Base-by-base conservation (phyloP, 1,140 invertebrate species). In the Drosophila suzukii region DNA sequence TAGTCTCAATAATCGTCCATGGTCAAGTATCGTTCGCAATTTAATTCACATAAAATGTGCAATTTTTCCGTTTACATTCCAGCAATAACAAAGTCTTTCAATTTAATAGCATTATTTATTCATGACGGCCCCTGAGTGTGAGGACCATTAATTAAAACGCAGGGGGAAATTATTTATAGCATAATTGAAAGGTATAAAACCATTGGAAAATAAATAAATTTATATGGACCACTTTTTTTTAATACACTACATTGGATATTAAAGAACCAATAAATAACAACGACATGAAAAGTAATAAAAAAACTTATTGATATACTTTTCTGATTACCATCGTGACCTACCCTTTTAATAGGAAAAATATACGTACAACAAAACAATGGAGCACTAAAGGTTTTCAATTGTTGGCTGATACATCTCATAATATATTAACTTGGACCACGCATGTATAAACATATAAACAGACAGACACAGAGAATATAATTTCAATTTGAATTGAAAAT, bases 101-200 rank as follows among this genome's bases (percentile, higher is more conserved):
- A 75, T 82, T 75, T 55, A 86, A 72, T 60, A 58, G 51, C 15
- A 62, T 76, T 72, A 82, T 73, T 79, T 82, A 76, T 80, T 80
- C 59, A 57, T n/a, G 15, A 13, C 46, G 44, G 20, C 41, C 39
- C 20, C 36, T 11, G 27, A 44, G 57, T 55, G 54, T 20, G 53
- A 44, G 43, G 58, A 17, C 39, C 66, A 78, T 88, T 82, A 88
- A 76, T 86, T 82, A 60, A 81, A 81, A 68, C 34, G 38, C 53
- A 47, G 38, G 12, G 30, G 34, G n/a, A 55, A 63, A 63, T 75
- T 78, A 75, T 85, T 86, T 81, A 78, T 81, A 63, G 74, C 63
- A 78, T 78, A 70, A 75, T 78, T 81, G 53, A 75, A 72, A 75
- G 71, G 61, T 49, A 49, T 13, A 74, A 38, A 38, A 62, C 32